phyloP scores from a whole-genome alignment of 2,888 invertebrate genomes.

The Melanchra persicariae region DNA sequence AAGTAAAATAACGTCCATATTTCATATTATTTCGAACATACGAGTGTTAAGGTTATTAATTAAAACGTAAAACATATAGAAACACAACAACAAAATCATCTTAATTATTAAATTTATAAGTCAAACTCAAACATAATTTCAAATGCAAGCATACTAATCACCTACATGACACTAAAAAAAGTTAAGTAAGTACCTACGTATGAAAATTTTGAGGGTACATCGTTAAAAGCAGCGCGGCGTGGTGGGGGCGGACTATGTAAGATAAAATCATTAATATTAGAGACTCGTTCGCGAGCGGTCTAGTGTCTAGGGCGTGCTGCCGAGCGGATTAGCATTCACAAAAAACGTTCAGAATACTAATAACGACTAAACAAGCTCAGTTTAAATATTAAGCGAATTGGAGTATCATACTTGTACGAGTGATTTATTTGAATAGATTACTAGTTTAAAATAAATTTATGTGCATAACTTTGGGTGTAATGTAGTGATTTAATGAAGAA shows the following conservation, averaged over 20 bases:
- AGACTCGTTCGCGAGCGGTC: constrained; percentile 50
- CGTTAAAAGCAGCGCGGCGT: constrained; percentile 14
- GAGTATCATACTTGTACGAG: neutral
- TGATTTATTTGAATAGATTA: constrained; percentile 16
- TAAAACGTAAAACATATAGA: neutral
- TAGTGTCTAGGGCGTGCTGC: constrained; percentile 57
- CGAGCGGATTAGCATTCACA: constrained; percentile 54
- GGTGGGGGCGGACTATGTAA: constrained; percentile 24
- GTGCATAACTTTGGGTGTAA: too few relatives aligned
- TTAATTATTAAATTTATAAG: neutral
- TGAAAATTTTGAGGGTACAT: constrained; percentile 42
- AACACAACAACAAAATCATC: too few relatives aligned
- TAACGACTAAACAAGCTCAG: constrained; percentile 31
- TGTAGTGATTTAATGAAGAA: too few relatives aligned
- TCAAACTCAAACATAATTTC: constrained; percentile 1
- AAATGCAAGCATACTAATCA: constrained; percentile 20
- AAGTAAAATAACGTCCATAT: neutral
- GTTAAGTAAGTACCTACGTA: constrained; percentile 21
- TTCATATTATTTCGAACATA: neutral
- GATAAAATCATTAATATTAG: constrained; percentile 61
- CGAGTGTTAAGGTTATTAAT: neutral
- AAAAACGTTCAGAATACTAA: constrained; percentile 59
- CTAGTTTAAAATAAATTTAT: neutral
- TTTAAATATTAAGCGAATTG: constrained; percentile 11
- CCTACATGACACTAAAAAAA: constrained; percentile 24